Evolutionary conservation across 2,797 vertebrate species (phyloP), one percentile per base, ranked within the genome.

Genomic region (Cyclura pinguis): DNA sequence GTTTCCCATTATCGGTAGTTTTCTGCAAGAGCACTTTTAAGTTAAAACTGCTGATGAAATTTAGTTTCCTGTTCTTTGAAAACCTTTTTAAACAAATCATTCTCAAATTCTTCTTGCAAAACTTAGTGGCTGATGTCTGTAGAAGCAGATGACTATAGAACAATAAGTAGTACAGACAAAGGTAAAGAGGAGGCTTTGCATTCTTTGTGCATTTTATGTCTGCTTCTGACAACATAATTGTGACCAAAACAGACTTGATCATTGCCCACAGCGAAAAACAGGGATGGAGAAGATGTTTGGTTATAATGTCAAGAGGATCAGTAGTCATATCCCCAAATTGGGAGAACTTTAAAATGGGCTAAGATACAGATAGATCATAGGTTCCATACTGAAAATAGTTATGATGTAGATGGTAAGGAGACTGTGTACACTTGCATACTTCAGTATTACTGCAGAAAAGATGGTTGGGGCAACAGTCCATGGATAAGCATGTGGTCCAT

Each of bases 21-120:
- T 57, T 42, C 59, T 35, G 9, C 18, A 80, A 55, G 50, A 47
- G 42, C 47, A 35, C 35, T 59, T 77, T 83, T 59, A 77, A 62
- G 38, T 80, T 86, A 81, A 50, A 50, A 24, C 5, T 57, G 35
- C 81, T 81, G 14, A 6, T 84, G 47, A 78, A 86, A 10, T 83
- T 38, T 90, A 0, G n/a, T 72, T 29, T 29, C 86, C n/a, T 42
- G 29, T 76, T 57, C 12, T 29, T 84, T 74, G 3, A 20, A 84
- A 35, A 29, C 27, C 12, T 27, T 74, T 73, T 35, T 52, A 72
- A 82, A 72, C 50, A 42, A 69, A 81, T 72, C 6, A 12, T 35
- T 35, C 4, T 32, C n/a, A 88, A 84, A 86, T 86, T 92, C 27
- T 72, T 62, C 8, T 74, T 55, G 1, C 92, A 62, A 59, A 91